A percentile compares a stretch with the other conserved stretches of the same genome.
phyloP scores from a whole-genome alignment of 2,888 invertebrate species.

The Abscondita cerata region DNA sequence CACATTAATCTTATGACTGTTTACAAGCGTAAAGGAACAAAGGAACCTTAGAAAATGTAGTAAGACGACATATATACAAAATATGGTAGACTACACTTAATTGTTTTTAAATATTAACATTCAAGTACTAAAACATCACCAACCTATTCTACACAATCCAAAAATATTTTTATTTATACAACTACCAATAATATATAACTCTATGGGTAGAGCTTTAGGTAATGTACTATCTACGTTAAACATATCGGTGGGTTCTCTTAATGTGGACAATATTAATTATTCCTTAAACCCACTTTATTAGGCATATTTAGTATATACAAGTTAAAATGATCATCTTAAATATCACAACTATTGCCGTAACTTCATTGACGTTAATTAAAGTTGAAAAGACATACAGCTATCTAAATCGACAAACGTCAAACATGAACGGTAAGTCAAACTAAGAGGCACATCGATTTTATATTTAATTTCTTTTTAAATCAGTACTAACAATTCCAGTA shows the following conservation, averaged over 20 bases:
- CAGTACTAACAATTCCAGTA: constrained; percentile 17
- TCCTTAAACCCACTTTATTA: constrained; percentile 26
- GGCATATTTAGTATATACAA: constrained; percentile 33
- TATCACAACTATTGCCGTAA: constrained; percentile 49
- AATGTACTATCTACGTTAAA: constrained; percentile 47
- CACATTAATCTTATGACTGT: constrained; percentile 24
- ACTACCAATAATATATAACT: constrained; percentile 53
- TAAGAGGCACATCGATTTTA: constrained; percentile 47
- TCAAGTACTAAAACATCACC: constrained; percentile 48
- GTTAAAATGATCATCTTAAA: constrained; percentile 40
- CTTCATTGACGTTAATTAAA: constrained; percentile 40
- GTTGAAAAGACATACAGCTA: constrained; percentile 36
- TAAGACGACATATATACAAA: constrained; percentile 28
- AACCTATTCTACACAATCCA: constrained; percentile 56
- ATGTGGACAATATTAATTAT: constrained; percentile 6
- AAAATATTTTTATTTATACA: constrained; percentile 57
- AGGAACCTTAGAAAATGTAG: constrained; percentile 31
- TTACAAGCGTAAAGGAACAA: constrained; percentile 32
- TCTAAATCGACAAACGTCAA: constrained; percentile 37
- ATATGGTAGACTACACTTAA: constrained; percentile 3
- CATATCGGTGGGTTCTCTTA: constrained; percentile 24
- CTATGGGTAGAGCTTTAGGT: constrained; percentile 52
- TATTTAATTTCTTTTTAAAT: constrained; percentile 31
- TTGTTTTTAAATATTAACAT: constrained; percentile 41
- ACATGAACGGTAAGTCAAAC: constrained; percentile 42